Percentiles rank a stretch among this genome's conserved stretches.
phyloP scores from a whole-genome alignment of 2,113 vertebrate genomes.

The Nesogale talazaci region DNA sequence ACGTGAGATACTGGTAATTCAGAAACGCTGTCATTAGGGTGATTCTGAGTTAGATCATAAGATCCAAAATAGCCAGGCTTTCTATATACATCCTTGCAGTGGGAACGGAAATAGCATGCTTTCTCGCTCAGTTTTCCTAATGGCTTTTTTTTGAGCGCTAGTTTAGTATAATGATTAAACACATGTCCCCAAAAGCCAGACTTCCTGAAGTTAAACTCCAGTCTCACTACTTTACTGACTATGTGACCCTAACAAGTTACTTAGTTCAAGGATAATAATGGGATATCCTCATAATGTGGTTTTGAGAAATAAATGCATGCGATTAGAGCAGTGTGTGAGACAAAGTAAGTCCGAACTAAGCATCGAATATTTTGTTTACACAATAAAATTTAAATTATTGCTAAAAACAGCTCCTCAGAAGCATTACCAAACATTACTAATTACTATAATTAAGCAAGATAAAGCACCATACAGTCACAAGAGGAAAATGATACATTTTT shows the following conservation, averaged over 20 bases:
- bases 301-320: too few relatives aligned
- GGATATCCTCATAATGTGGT: too few relatives aligned
- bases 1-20: not conserved
- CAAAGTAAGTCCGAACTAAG: not conserved
- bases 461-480: not conserved
- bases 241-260: too few relatives aligned
- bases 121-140: not conserved
- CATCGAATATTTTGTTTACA: slow-evolving; percentile 26
- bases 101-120: not conserved
- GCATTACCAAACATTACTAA: slow-evolving; percentile 38
- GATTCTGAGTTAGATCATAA: not conserved
- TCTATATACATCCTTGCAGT: not conserved
- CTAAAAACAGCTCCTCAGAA: slow-evolving; percentile 25
- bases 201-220: not conserved
- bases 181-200: not conserved
- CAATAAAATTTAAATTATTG: slow-evolving; percentile 3
- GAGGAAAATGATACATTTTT: slow-evolving; percentile 34
- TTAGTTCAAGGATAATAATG: too few relatives aligned
- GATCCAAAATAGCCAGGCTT: not conserved
- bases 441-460: slow-evolving; percentile 32
- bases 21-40: slow-evolving; percentile 27
- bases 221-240: too few relatives aligned
- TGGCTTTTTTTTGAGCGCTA: not conserved
- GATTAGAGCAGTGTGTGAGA: too few relatives aligned
- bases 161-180: not conserved